Conservation (phyloP, 2,113 vertebrate genomes). For the Protobothrops flavoviridis region DNA sequence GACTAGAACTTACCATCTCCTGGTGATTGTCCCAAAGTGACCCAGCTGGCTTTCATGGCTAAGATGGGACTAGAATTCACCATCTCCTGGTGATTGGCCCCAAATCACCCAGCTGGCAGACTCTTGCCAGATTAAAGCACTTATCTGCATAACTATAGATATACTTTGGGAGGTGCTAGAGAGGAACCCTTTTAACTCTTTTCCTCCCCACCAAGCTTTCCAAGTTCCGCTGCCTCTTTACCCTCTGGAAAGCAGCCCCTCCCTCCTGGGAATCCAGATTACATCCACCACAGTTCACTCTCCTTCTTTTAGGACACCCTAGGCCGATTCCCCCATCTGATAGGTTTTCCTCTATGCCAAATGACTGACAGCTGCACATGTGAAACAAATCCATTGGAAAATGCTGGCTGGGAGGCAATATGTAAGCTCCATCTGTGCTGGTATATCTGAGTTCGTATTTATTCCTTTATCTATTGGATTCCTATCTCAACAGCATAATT, state of each 20-base stretch:
- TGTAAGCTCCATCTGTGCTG: not conserved
- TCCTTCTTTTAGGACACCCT: not conserved
- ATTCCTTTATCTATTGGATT: not conserved
- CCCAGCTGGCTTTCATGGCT: not conserved
- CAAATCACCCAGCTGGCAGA: not conserved
- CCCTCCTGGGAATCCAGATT: not conserved
- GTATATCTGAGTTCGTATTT: not conserved
- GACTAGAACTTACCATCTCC: not conserved
- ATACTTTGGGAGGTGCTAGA: not conserved
- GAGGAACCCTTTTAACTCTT: not conserved
- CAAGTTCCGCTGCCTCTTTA: not conserved
- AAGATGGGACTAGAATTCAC: not conserved
- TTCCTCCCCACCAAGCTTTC: not conserved
- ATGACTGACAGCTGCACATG: not conserved
- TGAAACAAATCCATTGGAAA: not conserved
- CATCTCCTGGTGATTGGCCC: not conserved
- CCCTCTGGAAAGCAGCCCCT: not conserved
- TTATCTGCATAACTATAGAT: not conserved
- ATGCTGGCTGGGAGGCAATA: not conserved
- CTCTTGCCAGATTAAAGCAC: not conserved
- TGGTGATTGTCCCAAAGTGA: not conserved
- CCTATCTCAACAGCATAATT: not conserved
- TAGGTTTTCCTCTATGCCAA: not conserved
- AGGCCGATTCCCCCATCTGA: not conserved
- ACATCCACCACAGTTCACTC: not conserved